Evolutionary conservation across 2,888 invertebrate species (phyloP).

Genomic region (Corbicula japonica): DNA sequence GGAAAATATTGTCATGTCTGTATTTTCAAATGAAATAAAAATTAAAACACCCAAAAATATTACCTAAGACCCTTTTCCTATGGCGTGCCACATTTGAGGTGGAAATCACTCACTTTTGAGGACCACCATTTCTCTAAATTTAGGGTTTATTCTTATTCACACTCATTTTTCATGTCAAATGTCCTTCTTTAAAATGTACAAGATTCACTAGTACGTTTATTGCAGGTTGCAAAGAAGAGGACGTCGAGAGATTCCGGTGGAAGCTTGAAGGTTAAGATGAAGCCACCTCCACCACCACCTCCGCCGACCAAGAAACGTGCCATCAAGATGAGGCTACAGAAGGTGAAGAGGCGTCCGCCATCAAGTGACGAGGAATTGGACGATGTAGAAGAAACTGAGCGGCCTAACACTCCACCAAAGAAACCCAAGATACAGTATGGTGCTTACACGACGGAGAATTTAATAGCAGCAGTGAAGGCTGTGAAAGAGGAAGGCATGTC

Average conservation of each 20-base stretch:
- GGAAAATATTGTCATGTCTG: too few species aligned
- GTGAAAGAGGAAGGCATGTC: constrained; percentile 61
- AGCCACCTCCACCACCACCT: constrained; percentile 24
- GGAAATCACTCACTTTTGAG: too few species aligned
- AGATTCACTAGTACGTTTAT: too few species aligned
- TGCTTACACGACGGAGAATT: constrained; percentile 54
- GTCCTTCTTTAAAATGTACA: too few species aligned
- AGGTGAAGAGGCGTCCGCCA: constrained; percentile 33
- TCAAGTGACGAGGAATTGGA: constrained; percentile 20
- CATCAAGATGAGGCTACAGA: constrained; percentile 57
- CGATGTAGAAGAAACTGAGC: constrained; percentile 12
- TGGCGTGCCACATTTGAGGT: too few species aligned
- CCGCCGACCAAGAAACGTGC: constrained; percentile 19
- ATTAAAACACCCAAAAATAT: too few species aligned
- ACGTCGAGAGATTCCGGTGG: constrained; percentile 5
- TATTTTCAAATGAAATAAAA: too few species aligned
- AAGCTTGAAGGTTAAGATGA: constrained; percentile 49
- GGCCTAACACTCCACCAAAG: constrained; percentile 2
- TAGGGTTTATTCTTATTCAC: too few species aligned
- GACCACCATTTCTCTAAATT: too few species aligned
- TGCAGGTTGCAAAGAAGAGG: constrained; percentile 7
- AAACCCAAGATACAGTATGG: constrained; percentile 51
- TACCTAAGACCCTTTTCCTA: too few species aligned
- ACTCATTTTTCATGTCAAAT: too few species aligned
- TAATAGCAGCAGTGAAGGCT: constrained; percentile 58